phyloP scores from a whole-genome alignment of 2,888 invertebrate genomes.

The Capitulum mitella region DNA sequence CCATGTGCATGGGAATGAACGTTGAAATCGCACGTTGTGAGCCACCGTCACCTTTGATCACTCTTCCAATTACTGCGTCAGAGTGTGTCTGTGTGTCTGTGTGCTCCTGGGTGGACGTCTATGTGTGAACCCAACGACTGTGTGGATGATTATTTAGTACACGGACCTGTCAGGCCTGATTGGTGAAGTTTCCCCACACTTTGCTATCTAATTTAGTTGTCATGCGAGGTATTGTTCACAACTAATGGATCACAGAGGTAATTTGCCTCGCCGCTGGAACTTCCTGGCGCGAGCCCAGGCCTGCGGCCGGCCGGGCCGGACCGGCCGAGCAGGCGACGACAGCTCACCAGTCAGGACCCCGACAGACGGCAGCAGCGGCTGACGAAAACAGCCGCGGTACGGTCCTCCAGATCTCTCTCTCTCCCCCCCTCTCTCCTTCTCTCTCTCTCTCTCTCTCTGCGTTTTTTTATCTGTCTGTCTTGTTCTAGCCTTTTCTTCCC shows the following conservation, averaged over 20 bases:
- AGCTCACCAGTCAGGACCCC: no score
- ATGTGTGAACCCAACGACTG: neutral
- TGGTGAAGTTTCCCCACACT: conserved; percentile 22
- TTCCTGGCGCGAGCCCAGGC: neutral
- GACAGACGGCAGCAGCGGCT: no score
- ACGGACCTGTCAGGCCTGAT: neutral
- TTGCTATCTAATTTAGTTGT: conserved; percentile 22
- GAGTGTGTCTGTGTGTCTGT: neutral
- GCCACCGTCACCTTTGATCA: no score
- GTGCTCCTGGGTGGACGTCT: neutral
- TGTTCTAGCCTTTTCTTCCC: no score
- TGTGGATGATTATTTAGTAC: neutral
- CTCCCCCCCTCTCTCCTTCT: no score
- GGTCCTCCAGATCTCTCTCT: no score
- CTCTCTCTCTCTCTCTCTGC: no score
- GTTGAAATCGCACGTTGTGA: no score
- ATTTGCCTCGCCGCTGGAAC: conserved; percentile 18
- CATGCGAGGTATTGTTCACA: conserved; percentile 16
- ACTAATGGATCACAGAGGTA: conserved; percentile 22
- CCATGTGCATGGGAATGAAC: no score
- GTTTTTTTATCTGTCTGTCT: no score
- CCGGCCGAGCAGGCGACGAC: neutral
- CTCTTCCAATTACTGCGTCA: no score
- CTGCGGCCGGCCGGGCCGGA: neutral
- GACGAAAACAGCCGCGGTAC: no score